Conservation (phyloP, 2,797 vertebrate genomes). For the Vespertilio murinus region DNA sequence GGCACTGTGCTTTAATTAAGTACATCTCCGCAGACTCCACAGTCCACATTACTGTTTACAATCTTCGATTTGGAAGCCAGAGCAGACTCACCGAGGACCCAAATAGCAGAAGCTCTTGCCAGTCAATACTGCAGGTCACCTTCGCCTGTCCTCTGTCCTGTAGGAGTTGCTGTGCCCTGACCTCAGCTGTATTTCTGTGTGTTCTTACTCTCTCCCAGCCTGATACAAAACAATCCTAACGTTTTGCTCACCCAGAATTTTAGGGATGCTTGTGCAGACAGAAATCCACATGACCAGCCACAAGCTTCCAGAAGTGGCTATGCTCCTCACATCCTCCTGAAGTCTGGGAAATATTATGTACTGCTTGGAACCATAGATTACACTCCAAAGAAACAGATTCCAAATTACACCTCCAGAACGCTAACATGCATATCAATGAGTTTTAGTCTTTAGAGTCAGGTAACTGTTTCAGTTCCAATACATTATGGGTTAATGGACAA, state of each 20-base stretch:
- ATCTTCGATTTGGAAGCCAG: neutral
- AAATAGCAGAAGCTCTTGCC: neutral
- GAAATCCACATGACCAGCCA: neutral
- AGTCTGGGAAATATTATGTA: neutral
- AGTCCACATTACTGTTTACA: neutral
- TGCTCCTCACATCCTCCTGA: neutral
- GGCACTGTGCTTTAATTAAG: neutral
- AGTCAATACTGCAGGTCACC: neutral
- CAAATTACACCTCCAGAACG: neutral
- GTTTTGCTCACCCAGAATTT: conserved; percentile 12
- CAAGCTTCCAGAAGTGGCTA: neutral
- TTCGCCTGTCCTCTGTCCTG: neutral
- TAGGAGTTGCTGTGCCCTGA: neutral
- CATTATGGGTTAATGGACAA: neutral
- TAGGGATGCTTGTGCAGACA: neutral
- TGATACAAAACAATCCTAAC: neutral
- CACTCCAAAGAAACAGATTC: neutral
- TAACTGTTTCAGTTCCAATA: neutral
- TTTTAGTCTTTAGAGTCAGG: neutral
- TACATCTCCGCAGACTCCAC: neutral
- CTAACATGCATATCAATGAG: neutral
- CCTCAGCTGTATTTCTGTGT: neutral
- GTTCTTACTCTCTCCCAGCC: neutral
- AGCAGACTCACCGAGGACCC: neutral
- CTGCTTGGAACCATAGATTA: neutral